A percentile compares a stretch with the other conserved stretches of the same genome.
These are phyloP conservation scores for Matsumurasca onukii DNA, from an alignment of 1,140 invertebrate species.

Conservation along the genomic window DNA sequence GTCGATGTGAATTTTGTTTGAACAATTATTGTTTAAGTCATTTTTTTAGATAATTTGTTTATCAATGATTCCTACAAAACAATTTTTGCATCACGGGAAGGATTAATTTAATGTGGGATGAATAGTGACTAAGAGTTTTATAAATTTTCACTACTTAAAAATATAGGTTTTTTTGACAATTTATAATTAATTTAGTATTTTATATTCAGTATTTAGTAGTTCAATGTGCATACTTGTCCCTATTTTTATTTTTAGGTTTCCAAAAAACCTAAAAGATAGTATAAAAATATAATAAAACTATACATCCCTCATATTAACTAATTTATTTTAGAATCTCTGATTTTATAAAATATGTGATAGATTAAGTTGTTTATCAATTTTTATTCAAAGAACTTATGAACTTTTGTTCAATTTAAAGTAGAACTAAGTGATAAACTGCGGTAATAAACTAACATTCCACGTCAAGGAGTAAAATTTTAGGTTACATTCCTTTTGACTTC, in stretches of 20 bases:
- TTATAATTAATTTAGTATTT: neutral
- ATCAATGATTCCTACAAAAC: neutral
- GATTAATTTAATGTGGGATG: conserved; percentile 1
- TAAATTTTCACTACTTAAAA: neutral
- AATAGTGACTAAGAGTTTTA: neutral
- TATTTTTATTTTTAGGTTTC: too few relatives aligned
- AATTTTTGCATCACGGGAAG: conserved; percentile 9
- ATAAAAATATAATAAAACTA: neutral
- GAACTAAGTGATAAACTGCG: neutral
- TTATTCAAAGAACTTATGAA: neutral
- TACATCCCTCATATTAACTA: neutral
- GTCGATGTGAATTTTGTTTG: conserved; percentile 14
- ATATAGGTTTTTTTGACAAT: neutral
- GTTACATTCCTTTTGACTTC: neutral
- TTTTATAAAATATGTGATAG: neutral
- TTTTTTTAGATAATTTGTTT: neutral
- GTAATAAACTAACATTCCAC: neutral
- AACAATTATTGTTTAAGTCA: neutral
- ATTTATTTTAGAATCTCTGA: neutral
- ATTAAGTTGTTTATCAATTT: neutral
- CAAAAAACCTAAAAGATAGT: too few relatives aligned
- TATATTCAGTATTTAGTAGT: too few relatives aligned
- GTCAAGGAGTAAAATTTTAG: neutral
- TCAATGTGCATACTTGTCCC: too few relatives aligned
- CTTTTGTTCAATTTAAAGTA: neutral